A percentile compares a stretch with the other conserved stretches of the same genome.
Conservation (phyloP, 1,140 invertebrate species). For the Tetraneura akinire region DNA sequence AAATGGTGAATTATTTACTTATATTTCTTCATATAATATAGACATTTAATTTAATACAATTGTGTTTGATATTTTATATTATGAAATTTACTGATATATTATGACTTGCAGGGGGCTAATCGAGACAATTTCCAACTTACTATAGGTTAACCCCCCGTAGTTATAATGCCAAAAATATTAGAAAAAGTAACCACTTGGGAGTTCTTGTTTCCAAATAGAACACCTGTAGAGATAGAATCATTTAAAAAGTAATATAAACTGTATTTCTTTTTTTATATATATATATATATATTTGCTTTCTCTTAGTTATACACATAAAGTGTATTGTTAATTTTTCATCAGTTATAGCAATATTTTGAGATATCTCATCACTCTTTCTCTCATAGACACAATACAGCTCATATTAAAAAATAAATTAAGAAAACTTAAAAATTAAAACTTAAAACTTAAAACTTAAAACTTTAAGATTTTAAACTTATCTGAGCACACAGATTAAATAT, state of each 20-base stretch:
- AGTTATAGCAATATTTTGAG: not conserved
- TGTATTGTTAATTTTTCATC: no score
- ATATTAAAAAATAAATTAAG: no score
- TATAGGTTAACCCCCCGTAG: not conserved
- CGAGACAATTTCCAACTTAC: not conserved
- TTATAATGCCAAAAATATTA: conserved; percentile 30
- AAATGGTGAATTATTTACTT: not conserved
- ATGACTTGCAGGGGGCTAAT: conserved; percentile 16
- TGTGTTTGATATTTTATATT: conserved; percentile 3
- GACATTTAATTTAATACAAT: not conserved
- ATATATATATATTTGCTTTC: not conserved
- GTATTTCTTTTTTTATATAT: not conserved
- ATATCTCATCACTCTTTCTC: not conserved
- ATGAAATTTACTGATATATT: not conserved
- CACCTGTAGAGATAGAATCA: conserved; percentile 36
- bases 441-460: not conserved
- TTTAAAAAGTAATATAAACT: not conserved
- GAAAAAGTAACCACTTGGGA: conserved; percentile 9
- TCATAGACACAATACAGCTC: not conserved
- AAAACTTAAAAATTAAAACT: not conserved
- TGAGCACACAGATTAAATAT: not conserved
- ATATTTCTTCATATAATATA: not conserved
- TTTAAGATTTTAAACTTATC: not conserved
- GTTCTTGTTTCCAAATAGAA: not conserved
- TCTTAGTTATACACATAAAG: not conserved